Conservation (phyloP, 2,888 invertebrate species). For the Ochropleura plecta region DNA sequence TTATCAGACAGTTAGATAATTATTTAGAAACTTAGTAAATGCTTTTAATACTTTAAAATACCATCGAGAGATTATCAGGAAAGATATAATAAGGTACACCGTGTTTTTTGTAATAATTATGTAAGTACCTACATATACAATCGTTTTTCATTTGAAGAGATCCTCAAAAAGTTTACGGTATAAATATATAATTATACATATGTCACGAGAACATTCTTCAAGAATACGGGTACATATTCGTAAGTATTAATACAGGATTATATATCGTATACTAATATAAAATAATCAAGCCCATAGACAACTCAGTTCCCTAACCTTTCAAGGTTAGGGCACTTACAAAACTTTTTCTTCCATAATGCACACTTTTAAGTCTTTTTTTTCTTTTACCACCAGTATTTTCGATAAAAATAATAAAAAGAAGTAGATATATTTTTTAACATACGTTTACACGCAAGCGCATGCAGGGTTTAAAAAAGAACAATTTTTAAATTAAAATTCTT, state of each 20-base stretch:
- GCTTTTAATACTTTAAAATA: constrained; percentile 36
- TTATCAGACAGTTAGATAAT: not conserved
- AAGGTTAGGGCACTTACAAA: constrained; percentile 1
- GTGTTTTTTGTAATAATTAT: not conserved
- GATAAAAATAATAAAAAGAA: too few species aligned
- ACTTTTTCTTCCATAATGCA: constrained; percentile 24
- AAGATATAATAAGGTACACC: not conserved
- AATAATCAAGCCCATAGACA: constrained; percentile 16
- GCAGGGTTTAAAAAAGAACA: too few species aligned
- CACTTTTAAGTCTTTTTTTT: constrained; percentile 37
- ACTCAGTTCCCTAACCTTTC: not conserved
- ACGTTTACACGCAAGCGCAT: too few species aligned
- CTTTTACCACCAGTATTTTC: constrained; percentile 19
- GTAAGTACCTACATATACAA: not conserved
- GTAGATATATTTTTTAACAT: too few species aligned
- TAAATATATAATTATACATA: not conserved
- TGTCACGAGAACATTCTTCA: not conserved
- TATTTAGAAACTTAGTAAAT: constrained; percentile 5
- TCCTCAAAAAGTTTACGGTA: not conserved
- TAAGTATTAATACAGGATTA: constrained; percentile 5
- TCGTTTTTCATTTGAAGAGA: not conserved
- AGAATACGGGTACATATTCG: not conserved
- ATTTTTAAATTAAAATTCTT: too few species aligned
- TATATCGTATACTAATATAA: constrained; percentile 30
- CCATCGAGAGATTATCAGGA: constrained; percentile 8